These are phyloP conservation scores for Osedax frankpressi DNA, from an alignment of 2,888 invertebrate genomes.

Conservation along the genomic window DNA sequence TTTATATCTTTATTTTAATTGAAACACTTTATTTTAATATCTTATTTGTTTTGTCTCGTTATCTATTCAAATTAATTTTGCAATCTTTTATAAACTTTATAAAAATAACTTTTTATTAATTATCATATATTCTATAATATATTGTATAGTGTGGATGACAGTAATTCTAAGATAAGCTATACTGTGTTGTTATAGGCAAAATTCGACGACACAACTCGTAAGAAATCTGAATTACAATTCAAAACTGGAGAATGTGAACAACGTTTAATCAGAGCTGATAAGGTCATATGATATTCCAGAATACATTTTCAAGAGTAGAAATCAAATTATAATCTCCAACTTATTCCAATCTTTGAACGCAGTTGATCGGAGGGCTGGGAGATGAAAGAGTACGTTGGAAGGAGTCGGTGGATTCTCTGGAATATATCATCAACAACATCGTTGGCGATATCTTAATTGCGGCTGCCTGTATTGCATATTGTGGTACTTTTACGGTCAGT, in stretches of 20 bases:
- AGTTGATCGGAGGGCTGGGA: slow-evolving; percentile 41
- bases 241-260: slow-evolving; percentile 45
- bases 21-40: too few relatives aligned
- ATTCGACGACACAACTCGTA: slow-evolving; percentile 45
- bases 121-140: too few relatives aligned
- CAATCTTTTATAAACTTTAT: too few relatives aligned
- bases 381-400: slow-evolving; percentile 48
- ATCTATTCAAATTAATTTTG: too few relatives aligned
- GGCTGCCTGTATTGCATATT: slow-evolving; percentile 44
- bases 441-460: slow-evolving; percentile 45
- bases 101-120: too few relatives aligned
- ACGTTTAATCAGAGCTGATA: slow-evolving; percentile 45
- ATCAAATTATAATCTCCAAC: neutral
- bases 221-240: slow-evolving; percentile 45
- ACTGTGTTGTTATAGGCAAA: slow-evolving; percentile 41
- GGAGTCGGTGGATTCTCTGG: slow-evolving; percentile 41
- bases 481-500: slow-evolving; percentile 46
- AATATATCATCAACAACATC: slow-evolving; percentile 39
- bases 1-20: too few relatives aligned
- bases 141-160: neutral
- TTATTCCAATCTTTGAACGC: neutral
- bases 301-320: neutral
- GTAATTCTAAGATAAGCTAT: too few relatives aligned
- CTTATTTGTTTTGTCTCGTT: too few relatives aligned
- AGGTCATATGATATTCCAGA: slow-evolving; percentile 32